A percentile compares a stretch with the other conserved stretches of the same genome.
phyloP scores from a whole-genome alignment of 1,140 invertebrate species.

The Tetragonula clypearis region DNA sequence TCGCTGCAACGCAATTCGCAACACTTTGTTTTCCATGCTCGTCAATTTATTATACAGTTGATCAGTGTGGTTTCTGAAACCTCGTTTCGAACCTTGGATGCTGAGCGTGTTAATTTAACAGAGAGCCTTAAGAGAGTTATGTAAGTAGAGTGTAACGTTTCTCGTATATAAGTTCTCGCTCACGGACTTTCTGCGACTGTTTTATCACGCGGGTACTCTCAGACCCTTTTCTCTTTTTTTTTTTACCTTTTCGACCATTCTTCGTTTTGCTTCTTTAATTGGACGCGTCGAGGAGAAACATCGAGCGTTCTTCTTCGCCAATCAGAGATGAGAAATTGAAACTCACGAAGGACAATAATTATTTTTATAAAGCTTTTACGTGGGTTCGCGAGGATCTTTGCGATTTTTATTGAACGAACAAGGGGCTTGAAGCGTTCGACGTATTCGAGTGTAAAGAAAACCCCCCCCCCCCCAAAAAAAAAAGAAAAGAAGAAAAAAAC shows the following conservation, averaged over 20 bases:
- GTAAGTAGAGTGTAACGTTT: background rate
- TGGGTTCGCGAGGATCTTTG: background rate
- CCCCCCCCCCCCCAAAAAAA: no score
- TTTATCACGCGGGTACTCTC: background rate
- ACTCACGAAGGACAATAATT: conserved; percentile 29
- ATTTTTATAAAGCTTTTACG: conserved; percentile 24
- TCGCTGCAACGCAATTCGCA: background rate
- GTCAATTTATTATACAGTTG: background rate
- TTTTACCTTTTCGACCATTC: background rate
- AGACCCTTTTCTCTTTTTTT: background rate
- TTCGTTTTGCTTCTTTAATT: background rate
- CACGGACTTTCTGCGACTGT: conserved; percentile 5
- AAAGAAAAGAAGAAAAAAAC: no score
- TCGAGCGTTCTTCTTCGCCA: background rate
- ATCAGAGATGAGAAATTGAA: conserved; percentile 8
- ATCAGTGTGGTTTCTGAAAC: background rate
- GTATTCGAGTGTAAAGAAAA: no score
- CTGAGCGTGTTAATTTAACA: background rate
- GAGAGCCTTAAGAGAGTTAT: conserved; percentile 3
- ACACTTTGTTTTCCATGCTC: background rate
- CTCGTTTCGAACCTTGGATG: background rate
- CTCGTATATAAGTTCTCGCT: background rate
- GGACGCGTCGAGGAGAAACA: background rate
- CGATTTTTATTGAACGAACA: background rate
- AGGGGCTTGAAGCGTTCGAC: background rate